Evolutionary conservation across 2,797 vertebrate genomes (phyloP).

Genomic region (Mastacembelus armatus): DNA sequence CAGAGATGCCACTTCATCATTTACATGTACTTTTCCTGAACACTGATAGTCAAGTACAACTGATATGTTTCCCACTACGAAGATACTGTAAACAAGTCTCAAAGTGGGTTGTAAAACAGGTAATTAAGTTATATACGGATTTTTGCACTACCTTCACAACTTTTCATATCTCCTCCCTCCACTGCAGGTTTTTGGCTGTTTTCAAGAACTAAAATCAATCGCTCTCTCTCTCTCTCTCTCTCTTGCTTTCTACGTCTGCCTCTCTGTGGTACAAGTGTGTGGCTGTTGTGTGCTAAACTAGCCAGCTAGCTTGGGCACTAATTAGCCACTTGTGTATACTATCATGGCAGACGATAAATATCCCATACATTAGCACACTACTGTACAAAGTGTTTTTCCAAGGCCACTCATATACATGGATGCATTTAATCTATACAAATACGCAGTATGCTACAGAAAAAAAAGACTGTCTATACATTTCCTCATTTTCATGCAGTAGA

Average conservation of each 20-base stretch:
- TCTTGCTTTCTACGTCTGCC: no score
- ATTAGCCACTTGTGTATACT: conserved; percentile 82
- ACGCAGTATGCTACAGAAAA: conserved; percentile 5
- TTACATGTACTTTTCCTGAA: conserved; percentile 18
- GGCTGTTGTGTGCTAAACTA: conserved; percentile 75
- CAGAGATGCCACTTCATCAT: conserved; percentile 26
- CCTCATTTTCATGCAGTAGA: conserved; percentile 44
- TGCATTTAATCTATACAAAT: conserved; percentile 41
- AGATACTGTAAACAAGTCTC: conserved; percentile 73
- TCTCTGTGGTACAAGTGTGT: conserved; percentile 63
- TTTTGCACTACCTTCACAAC: conserved; percentile 50
- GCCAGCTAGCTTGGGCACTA: conserved; percentile 74
- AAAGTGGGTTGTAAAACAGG: conserved; percentile 76
- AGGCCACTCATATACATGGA: conserved; percentile 37
- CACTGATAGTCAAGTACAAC: conserved; percentile 16
- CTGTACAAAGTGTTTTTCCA: conserved; percentile 47
- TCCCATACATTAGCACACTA: conserved; percentile 71
- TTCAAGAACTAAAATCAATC: conserved; percentile 70
- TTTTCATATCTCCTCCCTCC: conserved; percentile 65
- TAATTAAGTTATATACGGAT: conserved; percentile 76
- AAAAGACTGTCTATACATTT: conserved; percentile 56
- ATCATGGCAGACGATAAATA: conserved; percentile 74
- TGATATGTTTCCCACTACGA: conserved; percentile 39
- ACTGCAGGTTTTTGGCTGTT: conserved; percentile 69
- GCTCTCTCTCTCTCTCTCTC: conserved; percentile 53